Conservation (phyloP, 2,113 vertebrate species). For the Gopherus evgoodei region DNA sequence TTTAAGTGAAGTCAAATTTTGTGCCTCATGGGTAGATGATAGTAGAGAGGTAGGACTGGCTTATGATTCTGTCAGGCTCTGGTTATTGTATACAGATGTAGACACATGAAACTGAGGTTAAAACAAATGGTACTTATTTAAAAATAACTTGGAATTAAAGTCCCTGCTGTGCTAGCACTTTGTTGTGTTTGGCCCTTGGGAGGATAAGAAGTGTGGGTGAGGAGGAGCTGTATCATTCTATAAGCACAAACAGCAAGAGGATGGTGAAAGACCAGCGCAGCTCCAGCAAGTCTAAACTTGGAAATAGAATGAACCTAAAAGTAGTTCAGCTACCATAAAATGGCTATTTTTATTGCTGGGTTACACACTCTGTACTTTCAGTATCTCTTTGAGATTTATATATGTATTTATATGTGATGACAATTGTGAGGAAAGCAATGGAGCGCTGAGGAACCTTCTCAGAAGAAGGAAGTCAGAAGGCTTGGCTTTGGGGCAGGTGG, state of each 20-base stretch:
- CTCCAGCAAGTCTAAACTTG: background rate
- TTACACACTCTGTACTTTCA: background rate
- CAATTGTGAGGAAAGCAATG: accelerated
- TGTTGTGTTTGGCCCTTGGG: background rate
- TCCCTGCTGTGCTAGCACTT: accelerated
- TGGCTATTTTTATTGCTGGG: background rate
- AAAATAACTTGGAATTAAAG: no score
- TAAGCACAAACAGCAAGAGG: accelerated
- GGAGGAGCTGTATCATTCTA: accelerated
- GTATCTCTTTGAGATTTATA: background rate
- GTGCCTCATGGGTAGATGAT: accelerated
- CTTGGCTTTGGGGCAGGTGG: background rate
- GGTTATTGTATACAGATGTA: accelerated
- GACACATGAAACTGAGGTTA: accelerated
- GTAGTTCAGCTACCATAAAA: background rate
- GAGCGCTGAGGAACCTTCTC: background rate
- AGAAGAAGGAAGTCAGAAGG: slow-evolving; percentile 23
- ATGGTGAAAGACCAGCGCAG: accelerated
- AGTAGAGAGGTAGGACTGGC: accelerated
- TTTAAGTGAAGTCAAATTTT: background rate
- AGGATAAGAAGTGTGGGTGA: no score
- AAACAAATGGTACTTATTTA: accelerated
- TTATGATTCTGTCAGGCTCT: accelerated
- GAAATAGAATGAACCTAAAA: accelerated
- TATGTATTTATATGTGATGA: slow-evolving; percentile 57